A percentile compares a stretch with the other conserved stretches of the same genome.
These are phyloP conservation scores for Gopherus evgoodei DNA, from an alignment of 2,113 vertebrate genomes.

Conservation along the genomic window DNA sequence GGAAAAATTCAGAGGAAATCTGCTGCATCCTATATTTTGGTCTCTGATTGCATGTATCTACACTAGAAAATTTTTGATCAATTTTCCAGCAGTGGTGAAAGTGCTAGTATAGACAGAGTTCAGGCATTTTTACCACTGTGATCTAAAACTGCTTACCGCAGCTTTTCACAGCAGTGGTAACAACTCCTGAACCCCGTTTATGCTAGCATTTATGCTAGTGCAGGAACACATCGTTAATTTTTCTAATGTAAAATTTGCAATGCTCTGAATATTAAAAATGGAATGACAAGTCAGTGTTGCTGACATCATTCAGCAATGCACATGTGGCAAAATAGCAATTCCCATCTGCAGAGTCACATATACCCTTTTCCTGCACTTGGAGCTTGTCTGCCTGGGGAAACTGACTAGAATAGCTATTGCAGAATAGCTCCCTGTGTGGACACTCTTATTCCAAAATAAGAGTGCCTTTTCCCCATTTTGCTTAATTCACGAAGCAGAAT, in stretches of 20 bases:
- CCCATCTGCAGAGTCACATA: neutral
- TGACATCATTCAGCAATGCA: conserved; percentile 9
- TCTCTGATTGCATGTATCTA: neutral
- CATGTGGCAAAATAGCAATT: neutral
- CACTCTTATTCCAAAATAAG: neutral
- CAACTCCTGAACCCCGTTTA: rapidly evolving
- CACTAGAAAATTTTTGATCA: rapidly evolving
- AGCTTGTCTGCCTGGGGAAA: neutral
- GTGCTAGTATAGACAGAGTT: neutral
- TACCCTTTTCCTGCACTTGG: conserved; percentile 20
- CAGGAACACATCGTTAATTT: neutral
- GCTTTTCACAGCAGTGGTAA: neutral
- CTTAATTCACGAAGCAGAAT: neutral
- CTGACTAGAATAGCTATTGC: neutral
- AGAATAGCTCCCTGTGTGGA: neutral
- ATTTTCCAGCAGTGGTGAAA: neutral
- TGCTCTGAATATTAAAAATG: neutral
- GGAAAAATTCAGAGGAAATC: neutral
- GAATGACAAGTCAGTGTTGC: neutral
- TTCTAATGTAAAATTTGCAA: neutral
- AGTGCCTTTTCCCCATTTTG: neutral
- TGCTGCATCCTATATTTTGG: neutral
- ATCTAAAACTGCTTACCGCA: neutral
- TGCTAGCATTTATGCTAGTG: neutral
- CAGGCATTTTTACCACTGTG: neutral